phyloP scores from a whole-genome alignment of 2,113 vertebrate species.

The Actinemys pallida region DNA sequence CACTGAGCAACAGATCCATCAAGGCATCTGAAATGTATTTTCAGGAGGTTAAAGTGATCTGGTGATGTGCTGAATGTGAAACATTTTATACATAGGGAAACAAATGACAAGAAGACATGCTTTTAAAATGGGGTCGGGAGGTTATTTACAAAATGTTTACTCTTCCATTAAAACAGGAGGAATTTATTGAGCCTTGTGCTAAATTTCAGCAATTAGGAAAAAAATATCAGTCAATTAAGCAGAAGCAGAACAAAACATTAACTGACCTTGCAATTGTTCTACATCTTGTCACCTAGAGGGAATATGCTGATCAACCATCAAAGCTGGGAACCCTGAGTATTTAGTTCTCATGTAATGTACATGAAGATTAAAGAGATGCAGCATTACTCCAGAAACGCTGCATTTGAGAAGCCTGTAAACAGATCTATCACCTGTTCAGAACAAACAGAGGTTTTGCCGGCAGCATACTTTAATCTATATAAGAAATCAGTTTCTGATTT shows the following conservation, averaged over 20 bases:
- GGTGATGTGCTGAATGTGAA: constrained; percentile 26
- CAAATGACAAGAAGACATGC: background rate
- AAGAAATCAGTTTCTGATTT: constrained; percentile 5
- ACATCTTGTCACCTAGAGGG: background rate
- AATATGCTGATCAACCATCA: background rate
- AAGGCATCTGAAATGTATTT: constrained; percentile 50
- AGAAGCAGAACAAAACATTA: constrained; percentile 9
- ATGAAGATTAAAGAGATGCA: background rate
- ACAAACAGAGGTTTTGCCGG: constrained; percentile 8
- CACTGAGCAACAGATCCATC: constrained; percentile 42
- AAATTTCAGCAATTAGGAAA: constrained; percentile 24
- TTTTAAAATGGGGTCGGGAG: constrained; percentile 26
- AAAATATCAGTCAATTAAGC: constrained; percentile 15
- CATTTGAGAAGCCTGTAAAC: background rate
- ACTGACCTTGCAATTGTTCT: constrained; percentile 10
- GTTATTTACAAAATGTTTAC: constrained; percentile 31
- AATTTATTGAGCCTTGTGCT: background rate
- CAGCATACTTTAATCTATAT: constrained; percentile 13
- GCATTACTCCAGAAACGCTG: background rate
- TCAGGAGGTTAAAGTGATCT: constrained; percentile 37
- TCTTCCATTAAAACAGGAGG: background rate
- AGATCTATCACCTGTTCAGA: constrained; percentile 33
- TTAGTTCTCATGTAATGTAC: constrained; percentile 8
- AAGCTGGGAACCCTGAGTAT: constrained; percentile 18
- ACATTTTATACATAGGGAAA: constrained; percentile 20